Percentiles rank a stretch among this genome's conserved stretches.
Evolutionary conservation across 2,797 vertebrate species (phyloP).

Genomic region (Sebastes taczanowskii): DNA sequence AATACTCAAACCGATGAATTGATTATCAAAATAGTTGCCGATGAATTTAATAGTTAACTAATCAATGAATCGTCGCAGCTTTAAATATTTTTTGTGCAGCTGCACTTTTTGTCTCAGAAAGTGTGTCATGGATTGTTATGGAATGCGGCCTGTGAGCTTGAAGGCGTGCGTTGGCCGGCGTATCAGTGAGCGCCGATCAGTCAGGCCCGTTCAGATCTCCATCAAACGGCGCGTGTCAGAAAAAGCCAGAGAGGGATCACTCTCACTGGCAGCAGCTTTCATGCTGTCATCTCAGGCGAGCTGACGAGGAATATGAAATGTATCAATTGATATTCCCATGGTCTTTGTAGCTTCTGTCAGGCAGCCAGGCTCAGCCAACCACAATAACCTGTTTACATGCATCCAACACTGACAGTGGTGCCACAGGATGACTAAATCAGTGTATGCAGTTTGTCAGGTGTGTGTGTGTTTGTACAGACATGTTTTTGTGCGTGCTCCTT

Average conservation of each 20-base stretch:
- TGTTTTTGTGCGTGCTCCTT: constrained; percentile 41
- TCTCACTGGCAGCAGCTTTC: constrained; percentile 66
- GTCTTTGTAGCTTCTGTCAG: constrained; percentile 73
- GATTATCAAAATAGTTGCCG: no score
- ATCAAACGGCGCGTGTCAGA: constrained; percentile 60
- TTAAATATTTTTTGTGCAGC: neutral
- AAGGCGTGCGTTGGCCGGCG: neutral
- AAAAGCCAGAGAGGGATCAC: constrained; percentile 60
- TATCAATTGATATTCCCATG: constrained; percentile 77
- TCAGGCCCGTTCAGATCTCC: constrained; percentile 61
- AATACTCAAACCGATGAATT: no score
- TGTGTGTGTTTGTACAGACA: constrained; percentile 52
- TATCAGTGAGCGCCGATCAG: constrained; percentile 36
- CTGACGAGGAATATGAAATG: constrained; percentile 66
- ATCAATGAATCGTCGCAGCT: no score
- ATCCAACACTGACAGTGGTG: constrained; percentile 62
- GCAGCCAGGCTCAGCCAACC: constrained; percentile 66
- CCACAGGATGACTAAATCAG: constrained; percentile 75
- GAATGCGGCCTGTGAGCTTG: constrained; percentile 19
- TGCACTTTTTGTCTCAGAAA: constrained; percentile 6
- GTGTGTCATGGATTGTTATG: constrained; percentile 40
- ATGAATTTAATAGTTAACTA: no score
- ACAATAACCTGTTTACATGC: constrained; percentile 73
- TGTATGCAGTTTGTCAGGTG: constrained; percentile 73
- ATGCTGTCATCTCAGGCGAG: constrained; percentile 60